phyloP scores from a whole-genome alignment of 2,797 vertebrate species.

The Kryptolebias ocellatus region DNA sequence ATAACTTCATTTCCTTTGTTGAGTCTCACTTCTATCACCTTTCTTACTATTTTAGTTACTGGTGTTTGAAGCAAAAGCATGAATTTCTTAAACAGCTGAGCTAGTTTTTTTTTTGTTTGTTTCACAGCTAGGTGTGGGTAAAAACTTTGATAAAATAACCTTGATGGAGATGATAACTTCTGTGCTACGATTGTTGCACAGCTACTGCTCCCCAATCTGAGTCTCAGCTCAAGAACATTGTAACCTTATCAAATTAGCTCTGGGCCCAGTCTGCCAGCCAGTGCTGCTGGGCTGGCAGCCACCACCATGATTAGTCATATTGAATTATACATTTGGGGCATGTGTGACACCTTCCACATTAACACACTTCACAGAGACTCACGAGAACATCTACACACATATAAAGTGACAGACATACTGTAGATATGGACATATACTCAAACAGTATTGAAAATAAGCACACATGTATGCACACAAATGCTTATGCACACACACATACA shows the following conservation, averaged over 20 bases:
- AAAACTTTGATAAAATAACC: constrained; percentile 43
- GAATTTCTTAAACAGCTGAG: constrained; percentile 49
- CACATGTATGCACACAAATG: constrained; percentile 31
- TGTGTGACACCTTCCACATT: constrained; percentile 75
- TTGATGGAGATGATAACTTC: constrained; percentile 52
- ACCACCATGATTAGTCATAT: constrained; percentile 85
- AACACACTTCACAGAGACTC: constrained; percentile 66
- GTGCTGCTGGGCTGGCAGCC: constrained; percentile 78
- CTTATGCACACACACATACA: constrained; percentile 15
- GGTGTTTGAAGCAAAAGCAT: constrained; percentile 35
- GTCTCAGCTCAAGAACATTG: constrained; percentile 74
- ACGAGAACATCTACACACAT: constrained; percentile 25
- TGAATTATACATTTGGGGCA: constrained; percentile 85
- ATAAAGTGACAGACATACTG: constrained; percentile 39
- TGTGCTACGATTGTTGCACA: constrained; percentile 27
- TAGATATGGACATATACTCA: constrained; percentile 52
- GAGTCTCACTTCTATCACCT: not conserved
- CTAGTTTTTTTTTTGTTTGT: constrained; percentile 51
- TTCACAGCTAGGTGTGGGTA: constrained; percentile 50
- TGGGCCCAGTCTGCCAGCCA: constrained; percentile 81
- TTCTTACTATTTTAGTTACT: constrained; percentile 3
- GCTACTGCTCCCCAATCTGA: constrained; percentile 61
- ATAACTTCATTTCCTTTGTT: not conserved
- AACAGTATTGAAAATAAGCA: constrained; percentile 49
- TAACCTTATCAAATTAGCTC: constrained; percentile 84